Evolutionary conservation across 2,113 vertebrate genomes (phyloP), one percentile per base, ranked within the genome.

Genomic region (Chionodraco myersi): DNA sequence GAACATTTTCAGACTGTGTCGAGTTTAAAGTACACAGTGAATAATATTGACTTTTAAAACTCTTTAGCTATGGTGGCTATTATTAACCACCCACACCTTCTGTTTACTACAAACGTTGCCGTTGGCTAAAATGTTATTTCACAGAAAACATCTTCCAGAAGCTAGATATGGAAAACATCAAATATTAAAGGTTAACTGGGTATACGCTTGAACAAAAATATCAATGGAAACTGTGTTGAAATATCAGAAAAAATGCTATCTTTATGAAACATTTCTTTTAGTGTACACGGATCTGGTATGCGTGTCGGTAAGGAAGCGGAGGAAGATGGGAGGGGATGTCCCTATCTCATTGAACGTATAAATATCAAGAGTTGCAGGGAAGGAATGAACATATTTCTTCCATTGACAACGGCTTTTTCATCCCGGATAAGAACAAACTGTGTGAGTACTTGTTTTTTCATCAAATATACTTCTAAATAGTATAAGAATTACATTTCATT

Each of bases 301-400:
- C 45, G 71, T 21, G 60, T 52, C 30, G 41, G 41, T 18, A 45
- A 13, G 52, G 30, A 53, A 67, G 68, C 16, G n/a, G 36, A 47
- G 54, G 8, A 53, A 59, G n/a, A 54, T 53, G 52, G 72, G 73
- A 72, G 45, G 45, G 47, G 71, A 59, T 23, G 30, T 58, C 69
- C 30, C 71, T 4, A 26, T 2, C 68, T 58, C 14, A 21, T 0
- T n/a, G 9, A 58, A 48, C 26, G 61, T 89, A 91, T 89, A 89
- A 84, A 89, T 87, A 18, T 54, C 41, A 65, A 48, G 62, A 53
- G 72, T 76, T 41, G 9, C 69, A 41, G 11, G 11, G 18, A 75
- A 63, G 51, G 5, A 61, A 63, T 26, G 10, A 60, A 15, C 12
- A 54, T 18, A 34, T 47, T 5, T 30, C 61, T 45, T 44, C 36